Base-by-base conservation (phyloP, 2,797 vertebrate species). In the Cuculus canorus region DNA sequence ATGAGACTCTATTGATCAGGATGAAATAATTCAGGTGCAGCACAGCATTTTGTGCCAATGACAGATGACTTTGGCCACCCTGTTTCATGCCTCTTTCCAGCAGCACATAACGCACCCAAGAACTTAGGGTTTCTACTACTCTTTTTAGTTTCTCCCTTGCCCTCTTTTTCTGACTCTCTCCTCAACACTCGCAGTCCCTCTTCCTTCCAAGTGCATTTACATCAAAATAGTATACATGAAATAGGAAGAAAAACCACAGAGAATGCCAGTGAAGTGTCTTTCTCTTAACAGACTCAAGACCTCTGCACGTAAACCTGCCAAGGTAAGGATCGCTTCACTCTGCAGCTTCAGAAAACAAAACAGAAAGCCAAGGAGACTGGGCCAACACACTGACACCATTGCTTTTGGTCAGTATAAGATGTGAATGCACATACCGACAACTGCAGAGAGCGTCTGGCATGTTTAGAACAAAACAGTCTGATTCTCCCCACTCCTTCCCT, bases 21-120 rank as follows among this genome's bases (percentile, higher is more conserved):
- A 17, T 17, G 64, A 48, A 52, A 50, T 28, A 64, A 75, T 59
- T 60, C 56, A 80, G 57, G 65, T 41, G 47, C 57, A 65, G 69
- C 0, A 0, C 2, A 5, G 72, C 72, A 25, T 35, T 61, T 47
- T 30, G 30, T 9, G 5, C 33, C 28, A 48, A 11, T 23, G 28
- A 48, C 45, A 61, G 68, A 6, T 17, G n/a, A 13, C 23, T 59
- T 43, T 11, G 59, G 85, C 3, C 7, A 47, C 43, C 57, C 68
- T 13, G 30, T 14, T 48, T 69, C 5, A 3, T 8, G 22, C 27
- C 68, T 60, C 50, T 13, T 32, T 17, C 61, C 78, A 68, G 19
- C 54, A 39, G 30, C 3, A 68, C 35, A 11, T 28, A 68, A 66
- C 18, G 5, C 28, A 78, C 9, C 16, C 22, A 14, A 81, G 32